Percentiles rank a stretch among this genome's conserved stretches.
Evolutionary conservation across 1,140 invertebrate species (phyloP).

Genomic region (Fopius arisanus): DNA sequence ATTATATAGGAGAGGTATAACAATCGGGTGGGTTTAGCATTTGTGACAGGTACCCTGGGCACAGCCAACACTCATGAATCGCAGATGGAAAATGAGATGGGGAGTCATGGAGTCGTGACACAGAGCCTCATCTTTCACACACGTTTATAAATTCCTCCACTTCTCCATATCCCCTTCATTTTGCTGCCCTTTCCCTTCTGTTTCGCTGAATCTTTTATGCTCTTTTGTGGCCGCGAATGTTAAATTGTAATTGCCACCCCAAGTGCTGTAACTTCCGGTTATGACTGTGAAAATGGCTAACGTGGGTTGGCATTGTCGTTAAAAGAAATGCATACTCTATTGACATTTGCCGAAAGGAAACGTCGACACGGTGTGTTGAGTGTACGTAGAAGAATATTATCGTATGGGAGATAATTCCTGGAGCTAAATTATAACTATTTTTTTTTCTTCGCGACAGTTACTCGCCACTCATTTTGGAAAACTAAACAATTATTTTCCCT

Average conservation of each 20-base stretch:
- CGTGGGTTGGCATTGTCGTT: not conserved
- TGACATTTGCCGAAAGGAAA: slow-evolving; percentile 13
- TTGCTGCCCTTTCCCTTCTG: not conserved
- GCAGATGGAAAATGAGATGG: slow-evolving; percentile 7
- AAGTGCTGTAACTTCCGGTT: not conserved
- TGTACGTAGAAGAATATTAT: slow-evolving; percentile 5
- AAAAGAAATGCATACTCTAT: not conserved
- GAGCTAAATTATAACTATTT: slow-evolving; percentile 4
- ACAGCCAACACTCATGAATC: not conserved
- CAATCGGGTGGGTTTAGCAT: not conserved
- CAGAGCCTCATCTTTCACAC: slow-evolving; percentile 6
- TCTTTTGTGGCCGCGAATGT: slow-evolving; percentile 8
- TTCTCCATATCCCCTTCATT: not conserved
- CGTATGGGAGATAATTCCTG: not conserved
- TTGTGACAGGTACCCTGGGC: not conserved
- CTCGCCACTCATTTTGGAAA: not conserved
- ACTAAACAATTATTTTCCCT: too few relatives aligned
- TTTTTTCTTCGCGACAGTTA: too few relatives aligned
- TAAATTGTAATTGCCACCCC: not conserved
- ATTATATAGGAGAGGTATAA: not conserved
- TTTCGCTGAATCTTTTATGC: slow-evolving; percentile 14
- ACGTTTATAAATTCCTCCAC: slow-evolving; percentile 8
- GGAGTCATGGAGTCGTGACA: not conserved
- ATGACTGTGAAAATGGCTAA: slow-evolving; percentile 11
- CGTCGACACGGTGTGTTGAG: slow-evolving; percentile 18